phyloP scores from a whole-genome alignment of 2,888 invertebrate genomes.

The Cremastinae sp. region DNA sequence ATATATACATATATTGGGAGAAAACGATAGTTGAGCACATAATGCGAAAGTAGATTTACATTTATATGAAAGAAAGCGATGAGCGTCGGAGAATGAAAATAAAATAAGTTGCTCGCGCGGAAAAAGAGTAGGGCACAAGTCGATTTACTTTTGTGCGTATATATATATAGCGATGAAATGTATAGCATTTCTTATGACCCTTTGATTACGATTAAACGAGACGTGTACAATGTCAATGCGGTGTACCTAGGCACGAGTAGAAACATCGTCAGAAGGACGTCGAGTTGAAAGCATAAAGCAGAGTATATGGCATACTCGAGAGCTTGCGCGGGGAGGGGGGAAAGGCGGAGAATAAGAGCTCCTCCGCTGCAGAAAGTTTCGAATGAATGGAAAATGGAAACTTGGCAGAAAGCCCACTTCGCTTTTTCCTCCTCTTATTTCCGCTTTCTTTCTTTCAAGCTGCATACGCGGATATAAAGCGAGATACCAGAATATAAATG shows the following conservation, averaged over 20 bases:
- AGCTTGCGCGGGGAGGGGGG: constrained; percentile 22
- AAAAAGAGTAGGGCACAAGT: too few relatives aligned
- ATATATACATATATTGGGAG: too few relatives aligned
- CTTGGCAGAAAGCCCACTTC: constrained; percentile 25
- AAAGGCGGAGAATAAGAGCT: constrained; percentile 26
- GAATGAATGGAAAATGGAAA: constrained; percentile 53
- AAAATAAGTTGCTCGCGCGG: too few relatives aligned
- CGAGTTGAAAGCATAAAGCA: constrained; percentile 30
- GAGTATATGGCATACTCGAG: constrained; percentile 13
- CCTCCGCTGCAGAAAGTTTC: constrained; percentile 28
- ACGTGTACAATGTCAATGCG: neutral
- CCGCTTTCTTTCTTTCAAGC: neutral
- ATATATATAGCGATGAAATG: too few relatives aligned
- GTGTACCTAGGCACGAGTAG: neutral
- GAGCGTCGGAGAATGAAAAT: too few relatives aligned
- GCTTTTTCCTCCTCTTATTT: constrained; percentile 14
- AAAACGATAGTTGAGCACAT: too few relatives aligned
- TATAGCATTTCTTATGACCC: neutral
- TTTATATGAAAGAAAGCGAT: too few relatives aligned
- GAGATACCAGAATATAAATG: neutral
- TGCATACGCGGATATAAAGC: constrained; percentile 6
- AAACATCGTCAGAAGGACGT: constrained; percentile 39
- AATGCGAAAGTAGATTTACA: too few relatives aligned
- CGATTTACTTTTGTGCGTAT: too few relatives aligned
- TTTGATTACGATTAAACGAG: neutral